A percentile compares a stretch with the other conserved stretches of the same genome.
Conservation (phyloP, 2,888 invertebrate genomes). For the Junonia oenone region DNA sequence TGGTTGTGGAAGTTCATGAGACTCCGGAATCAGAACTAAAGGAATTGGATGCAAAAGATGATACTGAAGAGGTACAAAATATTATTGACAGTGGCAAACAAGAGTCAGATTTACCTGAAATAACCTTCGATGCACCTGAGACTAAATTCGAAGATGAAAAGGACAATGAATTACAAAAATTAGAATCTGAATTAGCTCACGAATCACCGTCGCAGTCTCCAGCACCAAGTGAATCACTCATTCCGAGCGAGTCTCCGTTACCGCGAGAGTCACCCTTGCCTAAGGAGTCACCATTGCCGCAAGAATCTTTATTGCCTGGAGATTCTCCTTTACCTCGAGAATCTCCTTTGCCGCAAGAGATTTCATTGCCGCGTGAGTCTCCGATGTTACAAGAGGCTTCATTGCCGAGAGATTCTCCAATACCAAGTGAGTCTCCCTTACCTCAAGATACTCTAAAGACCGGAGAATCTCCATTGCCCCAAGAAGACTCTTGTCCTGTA, state of each 20-base stretch:
- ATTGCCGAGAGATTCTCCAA: conserved; percentile 36
- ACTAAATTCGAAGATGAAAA: conserved; percentile 20
- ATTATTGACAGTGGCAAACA: conserved; percentile 5
- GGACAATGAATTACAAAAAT: conserved; percentile 15
- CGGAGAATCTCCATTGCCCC: conserved; percentile 35
- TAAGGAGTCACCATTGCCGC: conserved; percentile 29
- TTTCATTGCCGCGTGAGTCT: conserved; percentile 35
- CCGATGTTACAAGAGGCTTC: conserved; percentile 34
- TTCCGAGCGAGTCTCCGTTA: conserved; percentile 10
- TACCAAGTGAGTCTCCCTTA: conserved; percentile 32
- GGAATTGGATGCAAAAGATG: conserved; percentile 4
- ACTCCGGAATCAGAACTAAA: conserved; percentile 30
- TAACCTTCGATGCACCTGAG: conserved; percentile 14
- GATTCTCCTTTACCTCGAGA: conserved; percentile 36
- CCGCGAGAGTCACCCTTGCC: conserved; percentile 19
- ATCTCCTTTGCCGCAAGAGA: conserved; percentile 32
- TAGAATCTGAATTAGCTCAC: conserved; percentile 21
- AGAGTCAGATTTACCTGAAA: conserved; percentile 9
- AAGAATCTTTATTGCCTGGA: conserved; percentile 28
- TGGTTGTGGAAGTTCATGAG: conserved; percentile 41
- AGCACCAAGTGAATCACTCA: conserved; percentile 11
- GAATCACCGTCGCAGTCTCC: conserved; percentile 26
- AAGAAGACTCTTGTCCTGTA: conserved; percentile 2
- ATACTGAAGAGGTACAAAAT: not conserved
- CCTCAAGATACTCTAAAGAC: conserved; percentile 39